Evolutionary conservation across 2,888 invertebrate genomes (phyloP).

Genomic region (Pharmacophagus antenor): DNA sequence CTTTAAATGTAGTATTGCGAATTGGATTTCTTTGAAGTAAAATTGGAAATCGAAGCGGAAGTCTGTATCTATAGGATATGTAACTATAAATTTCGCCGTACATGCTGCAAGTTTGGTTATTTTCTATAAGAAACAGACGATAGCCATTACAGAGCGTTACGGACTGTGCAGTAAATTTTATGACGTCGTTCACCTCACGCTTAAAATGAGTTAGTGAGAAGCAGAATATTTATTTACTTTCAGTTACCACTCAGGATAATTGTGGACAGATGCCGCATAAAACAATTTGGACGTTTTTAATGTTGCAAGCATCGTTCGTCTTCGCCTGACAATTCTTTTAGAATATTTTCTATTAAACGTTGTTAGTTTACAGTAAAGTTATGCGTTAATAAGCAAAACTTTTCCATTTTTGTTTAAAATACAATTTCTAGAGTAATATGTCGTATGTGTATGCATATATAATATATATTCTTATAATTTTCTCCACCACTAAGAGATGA

Average conservation of each 20-base stretch:
- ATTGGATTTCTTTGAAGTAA: neutral
- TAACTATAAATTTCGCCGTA: neutral
- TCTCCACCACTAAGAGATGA: too few species aligned
- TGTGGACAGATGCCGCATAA: constrained; percentile 14
- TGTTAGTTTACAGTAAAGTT: neutral
- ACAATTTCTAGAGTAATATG: too few species aligned
- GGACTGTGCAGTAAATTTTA: constrained; percentile 14
- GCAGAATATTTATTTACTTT: constrained; percentile 5
- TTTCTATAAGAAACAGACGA: constrained; percentile 11
- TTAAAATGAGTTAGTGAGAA: constrained; percentile 8
- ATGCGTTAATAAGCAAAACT: too few species aligned
- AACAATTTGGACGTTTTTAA: constrained; percentile 11
- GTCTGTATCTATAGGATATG: neutral
- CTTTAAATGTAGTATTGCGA: neutral
- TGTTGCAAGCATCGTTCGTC: neutral
- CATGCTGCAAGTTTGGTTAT: neutral
- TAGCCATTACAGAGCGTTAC: constrained; percentile 8
- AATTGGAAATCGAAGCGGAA: neutral
- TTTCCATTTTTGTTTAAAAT: neutral
- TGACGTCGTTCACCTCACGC: constrained; percentile 13
- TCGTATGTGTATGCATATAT: too few species aligned
- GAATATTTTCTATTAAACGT: neutral
- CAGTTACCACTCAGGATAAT: constrained; percentile 15
- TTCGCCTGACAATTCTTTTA: neutral
- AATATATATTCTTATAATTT: too few species aligned